phyloP scores from a whole-genome alignment of 2,888 invertebrate species.

The Drosophila emarginata region DNA sequence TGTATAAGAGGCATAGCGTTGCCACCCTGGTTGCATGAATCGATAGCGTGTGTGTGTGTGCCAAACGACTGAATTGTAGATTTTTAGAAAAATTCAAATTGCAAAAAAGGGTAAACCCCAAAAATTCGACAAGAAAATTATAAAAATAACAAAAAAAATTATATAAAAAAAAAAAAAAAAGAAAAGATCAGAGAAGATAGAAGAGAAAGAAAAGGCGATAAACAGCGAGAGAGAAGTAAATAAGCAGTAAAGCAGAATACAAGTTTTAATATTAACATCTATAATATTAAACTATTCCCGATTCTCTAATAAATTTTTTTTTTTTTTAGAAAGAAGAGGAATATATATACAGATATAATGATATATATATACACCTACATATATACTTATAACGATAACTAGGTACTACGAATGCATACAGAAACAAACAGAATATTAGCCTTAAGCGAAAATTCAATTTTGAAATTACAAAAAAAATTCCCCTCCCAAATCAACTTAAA shows the following conservation, averaged over 20 bases:
- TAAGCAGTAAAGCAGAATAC: conserved; percentile 9
- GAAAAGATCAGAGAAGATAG: neutral
- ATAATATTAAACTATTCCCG: neutral
- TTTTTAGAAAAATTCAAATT: conserved; percentile 49
- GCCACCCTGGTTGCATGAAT: conserved; percentile 8
- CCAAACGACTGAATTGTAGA: conserved; percentile 82
- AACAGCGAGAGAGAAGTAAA: neutral
- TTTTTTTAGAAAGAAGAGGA: conserved; percentile 38
- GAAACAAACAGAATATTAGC: neutral
- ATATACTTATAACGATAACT: conserved; percentile 10
- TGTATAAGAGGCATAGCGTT: neutral
- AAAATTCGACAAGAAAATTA: conserved; percentile 9
- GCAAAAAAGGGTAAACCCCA: neutral
- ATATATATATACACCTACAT: conserved; percentile 2
- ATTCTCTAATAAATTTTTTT: conserved; percentile 6
- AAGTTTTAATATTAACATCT: conserved; percentile 1
- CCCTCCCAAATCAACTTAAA: neutral
- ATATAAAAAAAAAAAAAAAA: conserved; percentile 9
- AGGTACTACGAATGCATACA: neutral
- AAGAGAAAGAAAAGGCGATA: neutral
- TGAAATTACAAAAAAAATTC: conserved; percentile 7
- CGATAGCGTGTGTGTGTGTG: conserved; percentile 77
- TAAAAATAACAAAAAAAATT: conserved; percentile 13
- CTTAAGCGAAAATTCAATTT: conserved; percentile 2
- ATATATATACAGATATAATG: conserved; percentile 23